A percentile compares a stretch with the other conserved stretches of the same genome.
phyloP scores from a whole-genome alignment of 1,140 invertebrate species.

The Drosophila punjabiensis region DNA sequence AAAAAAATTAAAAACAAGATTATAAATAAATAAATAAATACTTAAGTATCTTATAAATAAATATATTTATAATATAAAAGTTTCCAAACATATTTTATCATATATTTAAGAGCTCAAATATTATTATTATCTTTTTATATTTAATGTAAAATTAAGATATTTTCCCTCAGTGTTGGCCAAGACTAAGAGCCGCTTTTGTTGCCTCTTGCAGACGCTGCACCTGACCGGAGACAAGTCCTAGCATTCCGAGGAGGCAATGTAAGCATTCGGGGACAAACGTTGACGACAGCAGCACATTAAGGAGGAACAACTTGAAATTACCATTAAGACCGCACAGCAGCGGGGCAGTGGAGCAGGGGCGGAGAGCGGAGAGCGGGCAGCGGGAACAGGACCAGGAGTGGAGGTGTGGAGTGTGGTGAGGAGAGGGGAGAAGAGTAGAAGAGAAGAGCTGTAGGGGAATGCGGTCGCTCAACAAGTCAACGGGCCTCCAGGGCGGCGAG shows the following conservation, averaged over 20 bases:
- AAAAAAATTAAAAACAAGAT: not conserved
- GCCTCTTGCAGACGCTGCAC: slow-evolving; percentile 66
- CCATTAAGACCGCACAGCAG: slow-evolving; percentile 34
- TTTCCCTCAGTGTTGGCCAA: not conserved
- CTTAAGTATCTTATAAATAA: too few species aligned
- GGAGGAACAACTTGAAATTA: slow-evolving; percentile 62
- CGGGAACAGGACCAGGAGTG: slow-evolving; percentile 6
- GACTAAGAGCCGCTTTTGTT: slow-evolving; percentile 47
- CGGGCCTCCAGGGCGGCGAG: slow-evolving; percentile 85
- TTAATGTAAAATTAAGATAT: not conserved
- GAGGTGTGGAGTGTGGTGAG: not conserved
- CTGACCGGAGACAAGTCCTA: slow-evolving; percentile 57
- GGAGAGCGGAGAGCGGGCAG: slow-evolving; percentile 7
- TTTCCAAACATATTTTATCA: not conserved
- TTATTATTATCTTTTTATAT: not conserved
- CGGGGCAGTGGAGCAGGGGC: slow-evolving; percentile 6
- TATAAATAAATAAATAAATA: too few species aligned
- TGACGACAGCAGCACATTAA: slow-evolving; percentile 43
- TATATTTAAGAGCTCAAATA: too few species aligned
- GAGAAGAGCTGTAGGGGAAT: slow-evolving; percentile 85
- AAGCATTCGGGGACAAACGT: slow-evolving; percentile 37
- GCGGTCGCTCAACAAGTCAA: slow-evolving; percentile 89
- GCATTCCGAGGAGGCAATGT: slow-evolving; percentile 49
- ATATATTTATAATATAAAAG: too few species aligned
- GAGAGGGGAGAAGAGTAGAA: slow-evolving; percentile 12